Evolutionary conservation across 2,888 invertebrate genomes (phyloP).

Genomic region (Galerucella calmariensis): DNA sequence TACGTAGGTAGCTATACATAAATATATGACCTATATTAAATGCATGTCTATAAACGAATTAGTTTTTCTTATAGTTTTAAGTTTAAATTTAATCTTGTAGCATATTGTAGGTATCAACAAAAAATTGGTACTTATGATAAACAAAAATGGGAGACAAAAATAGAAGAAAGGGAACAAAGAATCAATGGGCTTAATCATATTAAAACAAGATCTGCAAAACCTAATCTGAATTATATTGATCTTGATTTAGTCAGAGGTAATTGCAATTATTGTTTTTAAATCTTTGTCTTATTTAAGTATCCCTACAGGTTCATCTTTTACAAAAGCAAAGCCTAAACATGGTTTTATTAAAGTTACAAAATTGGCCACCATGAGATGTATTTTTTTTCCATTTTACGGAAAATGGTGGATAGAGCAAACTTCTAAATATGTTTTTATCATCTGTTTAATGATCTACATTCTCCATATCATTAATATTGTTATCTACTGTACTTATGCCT

Average conservation of each 20-base stretch:
- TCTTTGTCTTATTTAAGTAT: not conserved
- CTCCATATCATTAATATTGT: constrained; percentile 76
- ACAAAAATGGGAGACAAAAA: constrained; percentile 96
- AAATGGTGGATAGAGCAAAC: constrained; percentile 95
- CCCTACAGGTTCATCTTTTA: constrained; percentile 87
- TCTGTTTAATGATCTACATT: constrained; percentile 82
- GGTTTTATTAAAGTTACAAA: constrained; percentile 87
- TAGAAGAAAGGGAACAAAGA: constrained; percentile 92
- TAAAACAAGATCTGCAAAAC: constrained; percentile 77
- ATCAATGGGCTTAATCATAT: constrained; percentile 87
- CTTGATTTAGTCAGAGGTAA: constrained; percentile 94
- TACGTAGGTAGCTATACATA: not conserved
- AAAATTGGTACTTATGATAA: constrained; percentile 98
- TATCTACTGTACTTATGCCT: constrained; percentile 40
- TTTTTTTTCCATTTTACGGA: constrained; percentile 86
- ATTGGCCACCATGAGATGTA: constrained; percentile 82
- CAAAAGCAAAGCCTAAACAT: constrained; percentile 95
- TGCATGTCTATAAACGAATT: not conserved
- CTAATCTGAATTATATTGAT: constrained; percentile 94
- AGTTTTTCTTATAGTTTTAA: not conserved
- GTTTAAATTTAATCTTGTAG: not conserved
- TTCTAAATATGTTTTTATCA: constrained; percentile 77
- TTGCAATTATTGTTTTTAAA: not conserved
- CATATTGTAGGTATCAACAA: constrained; percentile 83
- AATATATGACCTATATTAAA: not conserved